Conservation (phyloP, 2,113 vertebrate species). For the Sciurus niger region DNA sequence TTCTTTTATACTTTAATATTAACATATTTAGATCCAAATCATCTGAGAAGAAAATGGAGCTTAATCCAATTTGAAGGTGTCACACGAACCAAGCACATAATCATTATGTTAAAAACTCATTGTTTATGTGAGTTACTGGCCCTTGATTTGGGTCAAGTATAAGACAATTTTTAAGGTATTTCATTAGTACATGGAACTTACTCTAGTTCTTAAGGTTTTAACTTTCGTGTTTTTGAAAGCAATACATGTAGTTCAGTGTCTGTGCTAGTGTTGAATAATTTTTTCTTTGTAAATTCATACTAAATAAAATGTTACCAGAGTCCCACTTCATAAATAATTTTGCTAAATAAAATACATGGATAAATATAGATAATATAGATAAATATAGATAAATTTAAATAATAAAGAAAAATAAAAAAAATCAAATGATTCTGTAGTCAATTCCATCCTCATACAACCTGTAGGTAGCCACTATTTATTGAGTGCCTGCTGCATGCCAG, state of each 20-base stretch:
- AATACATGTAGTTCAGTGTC: not conserved
- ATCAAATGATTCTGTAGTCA: not conserved
- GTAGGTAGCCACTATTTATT: not conserved
- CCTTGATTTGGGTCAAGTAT: not conserved
- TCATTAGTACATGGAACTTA: not conserved
- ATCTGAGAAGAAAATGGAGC: not conserved
- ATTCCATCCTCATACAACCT: not conserved
- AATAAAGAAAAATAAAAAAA: too few relatives aligned
- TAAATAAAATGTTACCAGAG: not conserved
- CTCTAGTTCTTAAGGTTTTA: not conserved
- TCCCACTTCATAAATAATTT: not conserved
- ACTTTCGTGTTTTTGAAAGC: conserved; percentile 12
- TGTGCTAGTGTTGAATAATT: not conserved
- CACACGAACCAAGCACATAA: not conserved
- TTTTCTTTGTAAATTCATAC: not conserved
- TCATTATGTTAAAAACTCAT: not conserved
- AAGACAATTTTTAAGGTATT: not conserved
- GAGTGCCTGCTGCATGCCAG: not conserved
- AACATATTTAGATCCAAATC: not conserved
- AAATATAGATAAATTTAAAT: too few relatives aligned
- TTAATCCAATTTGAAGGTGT: not conserved
- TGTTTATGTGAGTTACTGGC: not conserved
- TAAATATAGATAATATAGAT: too few relatives aligned
- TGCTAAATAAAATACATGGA: not conserved
- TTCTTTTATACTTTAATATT: not conserved